Conservation (phyloP, 2,888 invertebrate species). For the Rugalucina vietnamica region DNA sequence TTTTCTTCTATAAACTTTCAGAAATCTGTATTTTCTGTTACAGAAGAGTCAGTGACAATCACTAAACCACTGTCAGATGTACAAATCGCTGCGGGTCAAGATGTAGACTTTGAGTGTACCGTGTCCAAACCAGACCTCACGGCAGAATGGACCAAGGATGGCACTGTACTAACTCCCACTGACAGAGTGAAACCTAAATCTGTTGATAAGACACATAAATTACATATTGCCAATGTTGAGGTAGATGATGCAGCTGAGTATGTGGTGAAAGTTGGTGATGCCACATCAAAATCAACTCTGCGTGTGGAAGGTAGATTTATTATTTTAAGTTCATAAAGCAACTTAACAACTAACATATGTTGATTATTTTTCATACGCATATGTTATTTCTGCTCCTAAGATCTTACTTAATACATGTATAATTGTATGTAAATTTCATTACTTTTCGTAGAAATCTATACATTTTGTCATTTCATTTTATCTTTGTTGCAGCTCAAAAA, state of each 20-base stretch:
- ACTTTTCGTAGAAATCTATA: too few species aligned
- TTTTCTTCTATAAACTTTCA: too few species aligned
- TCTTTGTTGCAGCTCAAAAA: too few species aligned
- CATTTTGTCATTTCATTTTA: too few species aligned
- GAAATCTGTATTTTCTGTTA: too few species aligned
- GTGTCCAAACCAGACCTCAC: slow-evolving; percentile 78
- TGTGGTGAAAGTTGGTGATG: slow-evolving; percentile 88
- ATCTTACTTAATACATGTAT: too few species aligned
- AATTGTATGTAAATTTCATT: too few species aligned
- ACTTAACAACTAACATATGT: too few species aligned
- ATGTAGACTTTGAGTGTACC: slow-evolving; percentile 76
- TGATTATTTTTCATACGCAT: too few species aligned
- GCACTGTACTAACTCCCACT: slow-evolving; percentile 92
- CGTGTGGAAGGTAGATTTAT: slow-evolving; percentile 91
- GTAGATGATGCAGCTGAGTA: slow-evolving; percentile 89
- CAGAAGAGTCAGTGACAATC: slow-evolving; percentile 76
- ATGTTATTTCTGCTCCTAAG: too few species aligned
- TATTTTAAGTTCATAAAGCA: too few species aligned
- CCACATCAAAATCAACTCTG: slow-evolving; percentile 90
- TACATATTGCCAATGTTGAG: slow-evolving; percentile 75
- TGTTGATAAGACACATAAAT: slow-evolving; percentile 85
- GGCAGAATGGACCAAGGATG: slow-evolving; percentile 81
- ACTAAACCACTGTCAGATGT: slow-evolving; percentile 77
- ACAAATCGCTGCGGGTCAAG: slow-evolving; percentile 76
- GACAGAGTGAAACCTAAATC: slow-evolving; percentile 91